Percentiles rank a stretch among this genome's conserved stretches.
phyloP scores from a whole-genome alignment of 2,113 vertebrate species.

The Sinocyclocheilus anophthalmus region DNA sequence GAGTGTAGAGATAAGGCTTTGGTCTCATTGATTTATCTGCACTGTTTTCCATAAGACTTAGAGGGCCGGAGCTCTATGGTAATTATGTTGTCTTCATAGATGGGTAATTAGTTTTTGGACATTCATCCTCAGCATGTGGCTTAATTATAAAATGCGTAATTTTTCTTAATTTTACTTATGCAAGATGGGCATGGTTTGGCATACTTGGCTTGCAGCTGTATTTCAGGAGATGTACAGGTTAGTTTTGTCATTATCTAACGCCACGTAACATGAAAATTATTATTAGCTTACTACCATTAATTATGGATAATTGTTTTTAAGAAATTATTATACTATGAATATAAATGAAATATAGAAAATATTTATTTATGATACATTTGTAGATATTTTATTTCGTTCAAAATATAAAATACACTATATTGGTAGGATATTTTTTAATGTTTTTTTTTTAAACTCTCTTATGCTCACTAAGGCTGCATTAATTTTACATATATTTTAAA shows the following conservation, averaged over 20 bases:
- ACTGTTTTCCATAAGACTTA: conserved; percentile 28
- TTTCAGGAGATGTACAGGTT: not conserved
- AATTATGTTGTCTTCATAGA: conserved; percentile 28
- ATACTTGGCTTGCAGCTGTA: not conserved
- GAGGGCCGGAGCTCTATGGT: not conserved
- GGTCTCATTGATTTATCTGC: conserved; percentile 26
- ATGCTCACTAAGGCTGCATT: not conserved
- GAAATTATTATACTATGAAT: too few relatives aligned
- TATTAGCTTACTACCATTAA: too few relatives aligned
- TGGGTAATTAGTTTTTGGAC: conserved; percentile 1
- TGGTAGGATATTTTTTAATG: too few relatives aligned
- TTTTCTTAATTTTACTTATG: conserved; percentile 1
- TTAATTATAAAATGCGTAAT: conserved; percentile 1
- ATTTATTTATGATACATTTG: too few relatives aligned
- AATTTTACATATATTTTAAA: not conserved
- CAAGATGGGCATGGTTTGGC: not conserved
- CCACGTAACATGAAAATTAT: too few relatives aligned
- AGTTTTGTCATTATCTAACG: too few relatives aligned
- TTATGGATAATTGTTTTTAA: not conserved
- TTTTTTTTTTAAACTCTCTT: not conserved
- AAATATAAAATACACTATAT: too few relatives aligned
- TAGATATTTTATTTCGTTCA: too few relatives aligned
- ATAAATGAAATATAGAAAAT: too few relatives aligned
- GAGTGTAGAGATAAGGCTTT: not conserved
- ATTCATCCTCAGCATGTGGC: not conserved